Conservation (phyloP, 2,888 invertebrate species). For the Rosalia funebris region DNA sequence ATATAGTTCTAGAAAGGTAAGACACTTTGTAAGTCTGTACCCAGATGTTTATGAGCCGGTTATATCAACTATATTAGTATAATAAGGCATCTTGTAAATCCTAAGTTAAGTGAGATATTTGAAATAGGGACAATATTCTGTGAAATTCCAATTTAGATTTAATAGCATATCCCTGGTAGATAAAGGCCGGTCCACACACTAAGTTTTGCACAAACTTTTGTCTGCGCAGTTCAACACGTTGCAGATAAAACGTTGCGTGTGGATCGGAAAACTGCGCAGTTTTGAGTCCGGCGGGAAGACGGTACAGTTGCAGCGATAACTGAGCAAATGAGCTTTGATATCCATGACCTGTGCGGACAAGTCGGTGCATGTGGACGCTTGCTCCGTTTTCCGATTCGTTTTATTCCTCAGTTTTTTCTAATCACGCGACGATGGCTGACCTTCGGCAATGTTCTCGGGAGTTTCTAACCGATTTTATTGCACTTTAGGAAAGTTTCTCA, state of each 20-base stretch:
- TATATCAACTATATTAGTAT: too few species aligned
- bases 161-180: too few species aligned
- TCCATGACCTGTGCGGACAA: neutral
- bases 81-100: too few species aligned
- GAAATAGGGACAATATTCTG: too few species aligned
- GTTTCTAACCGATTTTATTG: constrained; percentile 1
- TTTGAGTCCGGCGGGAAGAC: neutral
- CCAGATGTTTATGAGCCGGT: too few species aligned
- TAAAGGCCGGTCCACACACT: constrained; percentile 1
- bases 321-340: neutral
- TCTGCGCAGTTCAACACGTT: constrained; percentile 8
- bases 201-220: constrained; percentile 6
- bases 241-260: neutral
- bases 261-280: neutral
- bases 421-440: too few species aligned
- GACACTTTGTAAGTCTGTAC: too few species aligned
- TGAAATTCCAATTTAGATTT: too few species aligned
- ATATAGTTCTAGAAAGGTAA: too few species aligned
- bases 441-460: constrained; percentile 16
- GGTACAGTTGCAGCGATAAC: neutral
- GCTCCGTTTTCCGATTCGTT: too few species aligned
- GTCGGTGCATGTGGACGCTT: neutral
- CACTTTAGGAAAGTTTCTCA: constrained; percentile 16
- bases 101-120: too few species aligned
- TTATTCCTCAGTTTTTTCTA: too few species aligned